phyloP scores from a whole-genome alignment of 2,113 vertebrate species.

The Rana temporaria region DNA sequence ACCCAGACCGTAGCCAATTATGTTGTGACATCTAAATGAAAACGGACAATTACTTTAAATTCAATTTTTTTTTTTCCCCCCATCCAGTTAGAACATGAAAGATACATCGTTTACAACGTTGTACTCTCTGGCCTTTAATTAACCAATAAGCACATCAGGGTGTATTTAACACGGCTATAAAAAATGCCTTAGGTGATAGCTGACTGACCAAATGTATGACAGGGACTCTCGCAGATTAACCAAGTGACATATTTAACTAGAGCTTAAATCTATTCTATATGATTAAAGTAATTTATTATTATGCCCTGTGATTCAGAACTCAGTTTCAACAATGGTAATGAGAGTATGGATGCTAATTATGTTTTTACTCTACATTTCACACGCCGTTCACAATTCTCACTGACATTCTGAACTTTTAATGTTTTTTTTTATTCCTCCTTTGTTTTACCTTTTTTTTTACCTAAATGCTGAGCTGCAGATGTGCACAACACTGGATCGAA shows the following conservation, averaged over 20 bases:
- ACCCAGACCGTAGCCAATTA: slow-evolving; percentile 81
- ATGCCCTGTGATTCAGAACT: not conserved
- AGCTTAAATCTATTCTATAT: slow-evolving; percentile 16
- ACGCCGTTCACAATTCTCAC: not conserved
- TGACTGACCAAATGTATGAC: slow-evolving; percentile 22
- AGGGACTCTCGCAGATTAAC: slow-evolving; percentile 31
- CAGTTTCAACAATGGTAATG: slow-evolving; percentile 11
- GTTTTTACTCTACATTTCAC: not conserved
- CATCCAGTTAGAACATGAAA: slow-evolving; percentile 60
- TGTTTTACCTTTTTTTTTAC: not conserved
- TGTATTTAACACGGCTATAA: slow-evolving; percentile 53
- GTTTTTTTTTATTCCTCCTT: not conserved
- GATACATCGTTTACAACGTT: slow-evolving; percentile 64
- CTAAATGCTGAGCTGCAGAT: not conserved
- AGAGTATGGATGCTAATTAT: slow-evolving; percentile 13
- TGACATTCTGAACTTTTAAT: not conserved
- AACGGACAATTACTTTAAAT: slow-evolving; percentile 78
- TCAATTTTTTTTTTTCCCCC: slow-evolving; percentile 69
- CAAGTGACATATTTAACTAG: not conserved
- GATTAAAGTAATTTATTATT: slow-evolving; percentile 16
- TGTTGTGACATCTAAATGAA: slow-evolving; percentile 78
- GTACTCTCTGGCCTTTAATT: slow-evolving; percentile 63
- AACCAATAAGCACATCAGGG: slow-evolving; percentile 60
- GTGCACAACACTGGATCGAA: too few relatives aligned
- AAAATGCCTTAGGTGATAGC: slow-evolving; percentile 56